Evolutionary conservation across 2,797 vertebrate genomes (phyloP).

Genomic region (Anableps anableps): DNA sequence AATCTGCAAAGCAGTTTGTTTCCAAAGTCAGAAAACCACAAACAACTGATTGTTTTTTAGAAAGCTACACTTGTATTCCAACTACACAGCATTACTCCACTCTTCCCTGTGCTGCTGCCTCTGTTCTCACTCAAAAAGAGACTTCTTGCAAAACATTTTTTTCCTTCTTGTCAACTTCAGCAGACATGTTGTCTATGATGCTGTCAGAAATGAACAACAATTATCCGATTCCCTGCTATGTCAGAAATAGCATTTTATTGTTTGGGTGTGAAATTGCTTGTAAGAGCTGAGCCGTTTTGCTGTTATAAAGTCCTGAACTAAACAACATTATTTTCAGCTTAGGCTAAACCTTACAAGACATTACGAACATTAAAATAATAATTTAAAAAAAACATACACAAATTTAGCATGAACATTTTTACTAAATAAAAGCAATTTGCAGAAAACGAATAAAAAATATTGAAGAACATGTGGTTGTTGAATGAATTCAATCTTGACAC

Average conservation of each 20-base stretch:
- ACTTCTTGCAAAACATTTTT: neutral
- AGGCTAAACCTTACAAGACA: neutral
- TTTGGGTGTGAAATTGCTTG: neutral
- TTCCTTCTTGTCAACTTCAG: neutral
- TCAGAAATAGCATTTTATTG: neutral
- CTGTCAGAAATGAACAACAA: neutral
- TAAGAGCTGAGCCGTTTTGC: neutral
- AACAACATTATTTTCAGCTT: neutral
- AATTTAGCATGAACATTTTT: neutral
- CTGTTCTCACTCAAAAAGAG: neutral
- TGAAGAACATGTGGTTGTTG: neutral
- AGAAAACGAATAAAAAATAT: neutral
- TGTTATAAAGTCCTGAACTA: neutral
- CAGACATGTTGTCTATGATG: neutral
- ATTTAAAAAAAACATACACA: neutral
- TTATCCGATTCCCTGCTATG: neutral
- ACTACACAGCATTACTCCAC: neutral
- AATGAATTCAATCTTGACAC: neutral
- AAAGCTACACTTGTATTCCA: conserved; percentile 9
- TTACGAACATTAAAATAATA: neutral
- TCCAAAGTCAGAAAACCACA: conserved; percentile 8
- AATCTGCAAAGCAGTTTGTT: neutral
- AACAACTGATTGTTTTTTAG: neutral
- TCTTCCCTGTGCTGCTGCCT: neutral
- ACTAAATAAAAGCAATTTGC: neutral